Conservation (phyloP, 2,888 invertebrate species). For the Rhamnusium bicolor region DNA sequence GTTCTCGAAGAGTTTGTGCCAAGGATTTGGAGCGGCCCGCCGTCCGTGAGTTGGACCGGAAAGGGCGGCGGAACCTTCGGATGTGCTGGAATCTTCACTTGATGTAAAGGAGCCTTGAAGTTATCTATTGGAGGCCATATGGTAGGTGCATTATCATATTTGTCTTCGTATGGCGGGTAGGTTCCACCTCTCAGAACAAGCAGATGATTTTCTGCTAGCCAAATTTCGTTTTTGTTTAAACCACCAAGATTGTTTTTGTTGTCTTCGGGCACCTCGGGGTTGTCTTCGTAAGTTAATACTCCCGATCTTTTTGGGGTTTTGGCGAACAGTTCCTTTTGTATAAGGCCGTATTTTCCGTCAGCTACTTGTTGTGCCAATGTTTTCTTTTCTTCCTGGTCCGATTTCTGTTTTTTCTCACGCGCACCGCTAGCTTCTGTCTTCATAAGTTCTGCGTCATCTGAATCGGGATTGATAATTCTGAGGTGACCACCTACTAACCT, state of each 20-base stretch:
- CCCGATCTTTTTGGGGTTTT: slow-evolving; percentile 82
- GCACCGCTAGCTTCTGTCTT: slow-evolving; percentile 54
- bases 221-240: slow-evolving; percentile 87
- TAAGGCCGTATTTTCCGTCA: slow-evolving; percentile 91
- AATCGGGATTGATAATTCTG: slow-evolving; percentile 68
- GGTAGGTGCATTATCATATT: slow-evolving; percentile 69
- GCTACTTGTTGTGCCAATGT: slow-evolving; percentile 91
- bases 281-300: slow-evolving; percentile 85
- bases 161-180: slow-evolving; percentile 73
- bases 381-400: slow-evolving; percentile 83
- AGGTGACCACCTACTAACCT: slow-evolving; percentile 82
- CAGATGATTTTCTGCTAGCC: slow-evolving; percentile 91
- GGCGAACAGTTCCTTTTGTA: slow-evolving; percentile 87
- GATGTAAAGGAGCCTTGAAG: slow-evolving; percentile 86
- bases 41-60: slow-evolving; percentile 90
- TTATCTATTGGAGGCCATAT: slow-evolving; percentile 88
- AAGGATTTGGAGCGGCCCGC: slow-evolving; percentile 90
- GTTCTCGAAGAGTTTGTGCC: slow-evolving; percentile 85
- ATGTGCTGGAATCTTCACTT: slow-evolving; percentile 87
- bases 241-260: slow-evolving; percentile 87
- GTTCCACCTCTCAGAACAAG: slow-evolving; percentile 87
- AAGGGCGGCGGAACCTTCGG: slow-evolving; percentile 93
- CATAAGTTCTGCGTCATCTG: slow-evolving; percentile 58
- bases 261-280: slow-evolving; percentile 87
- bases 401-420: slow-evolving; percentile 49